Conservation (phyloP, 2,113 vertebrate genomes). For the Monarcha castaneiventris region DNA sequence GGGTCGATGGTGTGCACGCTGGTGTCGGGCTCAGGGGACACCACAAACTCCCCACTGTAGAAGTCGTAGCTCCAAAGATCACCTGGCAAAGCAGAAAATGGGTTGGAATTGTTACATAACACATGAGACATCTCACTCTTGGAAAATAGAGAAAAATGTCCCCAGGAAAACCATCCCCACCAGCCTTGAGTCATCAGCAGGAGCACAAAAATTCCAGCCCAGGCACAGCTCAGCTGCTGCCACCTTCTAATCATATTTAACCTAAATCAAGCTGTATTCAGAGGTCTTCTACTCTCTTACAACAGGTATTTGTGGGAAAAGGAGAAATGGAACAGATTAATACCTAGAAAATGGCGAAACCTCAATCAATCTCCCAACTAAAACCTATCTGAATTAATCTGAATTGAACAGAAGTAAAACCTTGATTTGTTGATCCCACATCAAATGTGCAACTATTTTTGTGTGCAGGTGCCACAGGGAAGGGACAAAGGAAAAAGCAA, state of each 20-base stretch:
- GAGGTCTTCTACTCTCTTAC: background rate
- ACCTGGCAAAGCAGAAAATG: slow-evolving; percentile 67
- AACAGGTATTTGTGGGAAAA: background rate
- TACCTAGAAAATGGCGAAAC: background rate
- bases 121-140: rapidly evolving
- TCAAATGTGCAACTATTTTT: background rate
- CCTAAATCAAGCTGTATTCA: background rate
- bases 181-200: background rate
- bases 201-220: background rate
- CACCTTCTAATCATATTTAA: background rate
- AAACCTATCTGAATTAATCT: background rate
- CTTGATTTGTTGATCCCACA: background rate
- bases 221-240: background rate
- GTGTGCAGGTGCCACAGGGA: background rate
- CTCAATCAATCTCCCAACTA: background rate
- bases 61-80: slow-evolving; percentile 99
- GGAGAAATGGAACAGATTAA: background rate
- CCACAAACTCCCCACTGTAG: slow-evolving; percentile 96
- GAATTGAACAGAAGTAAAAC: background rate
- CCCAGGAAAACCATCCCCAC: background rate
- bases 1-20: slow-evolving; percentile 92
- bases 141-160: rapidly evolving
- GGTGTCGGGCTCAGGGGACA: slow-evolving; percentile 96
- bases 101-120: background rate
- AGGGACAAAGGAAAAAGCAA: background rate